phyloP scores from a whole-genome alignment of 2,888 invertebrate genomes.

The Emmelina monodactyla region DNA sequence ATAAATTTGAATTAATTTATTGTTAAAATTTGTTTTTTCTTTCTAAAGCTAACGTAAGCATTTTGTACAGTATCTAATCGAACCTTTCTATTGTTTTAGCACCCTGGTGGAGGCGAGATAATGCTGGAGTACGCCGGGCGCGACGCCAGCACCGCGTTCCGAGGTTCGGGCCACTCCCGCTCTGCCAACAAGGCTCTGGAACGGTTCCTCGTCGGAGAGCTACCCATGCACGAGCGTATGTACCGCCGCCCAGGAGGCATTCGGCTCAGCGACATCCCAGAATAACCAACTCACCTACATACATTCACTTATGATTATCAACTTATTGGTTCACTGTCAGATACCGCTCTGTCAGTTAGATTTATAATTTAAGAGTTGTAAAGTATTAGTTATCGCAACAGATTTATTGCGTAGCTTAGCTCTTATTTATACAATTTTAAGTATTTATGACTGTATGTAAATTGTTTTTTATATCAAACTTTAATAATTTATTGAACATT shows the following conservation, averaged over 20 bases:
- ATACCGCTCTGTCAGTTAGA: no score
- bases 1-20: neutral
- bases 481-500: no score
- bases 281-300: no score
- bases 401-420: no score
- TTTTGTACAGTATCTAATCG: neutral
- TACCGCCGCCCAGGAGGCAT: conserved; percentile 72
- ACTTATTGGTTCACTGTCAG: no score
- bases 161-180: conserved; percentile 79
- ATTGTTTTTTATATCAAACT: no score
- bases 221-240: conserved; percentile 76
- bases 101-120: conserved; percentile 85
- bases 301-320: no score
- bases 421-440: no score
- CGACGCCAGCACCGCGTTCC: conserved; percentile 84
- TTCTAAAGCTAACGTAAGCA: no score
- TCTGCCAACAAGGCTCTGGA: conserved; percentile 71
- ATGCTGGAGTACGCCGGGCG: conserved; percentile 85
- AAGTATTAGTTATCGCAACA: no score
- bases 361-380: no score
- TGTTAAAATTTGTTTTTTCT: neutral
- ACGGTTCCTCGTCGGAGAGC: conserved; percentile 77
- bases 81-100: conserved; percentile 52
- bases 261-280: conserved; percentile 64
- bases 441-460: no score